Base-by-base conservation (phyloP, 2,888 invertebrate genomes). In the Andrena dorsata region DNA sequence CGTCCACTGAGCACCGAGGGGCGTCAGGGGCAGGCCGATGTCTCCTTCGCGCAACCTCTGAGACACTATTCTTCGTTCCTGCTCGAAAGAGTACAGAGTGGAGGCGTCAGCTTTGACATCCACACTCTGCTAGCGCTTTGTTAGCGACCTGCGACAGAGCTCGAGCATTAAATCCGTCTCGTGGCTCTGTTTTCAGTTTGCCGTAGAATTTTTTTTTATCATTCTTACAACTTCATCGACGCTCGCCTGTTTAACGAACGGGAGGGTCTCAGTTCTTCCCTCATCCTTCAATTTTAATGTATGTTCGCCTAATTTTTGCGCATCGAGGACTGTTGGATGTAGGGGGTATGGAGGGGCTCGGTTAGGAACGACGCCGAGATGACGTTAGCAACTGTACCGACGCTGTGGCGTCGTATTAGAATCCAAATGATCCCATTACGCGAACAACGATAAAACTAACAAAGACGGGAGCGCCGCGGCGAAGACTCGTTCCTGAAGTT, bases 391-490 rank as follows among this genome's bases (percentile, higher is more conserved):
- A 86, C 85, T 82, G 83, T 88, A 88, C 78, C 76, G 85, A 87
- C 86, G 87, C 83, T 81, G 83, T 75, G 84, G 76, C 86, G 64
- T 85, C 82, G 89, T 90, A 89, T 91, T 88, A 89, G 90, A 91
- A 91, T 91, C 88, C 86, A 90, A 90, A 91, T 89, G 90, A 91
- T 88, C 83, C 87, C 85, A 91, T 91, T 91, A 91, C 84, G 85
- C 82, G 83, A 91, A 91, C 88, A 91, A 86, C 90, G 90, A 90
- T 91, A 91, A 91, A 91, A 91, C 90, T 91, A 91, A 90, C 87
- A 90, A 90, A 90, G 90, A 89, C 86, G 82, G 88, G 85, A 86
- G 69, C 80, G 77, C 80, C 81, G 82, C 78, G 76, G 75, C 78
- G 65, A 74, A 85, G 85, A 73, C 86, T 88, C 86, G 88, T 90